Conservation (phyloP, 2,113 vertebrate species). For the Colinus virginianus region DNA sequence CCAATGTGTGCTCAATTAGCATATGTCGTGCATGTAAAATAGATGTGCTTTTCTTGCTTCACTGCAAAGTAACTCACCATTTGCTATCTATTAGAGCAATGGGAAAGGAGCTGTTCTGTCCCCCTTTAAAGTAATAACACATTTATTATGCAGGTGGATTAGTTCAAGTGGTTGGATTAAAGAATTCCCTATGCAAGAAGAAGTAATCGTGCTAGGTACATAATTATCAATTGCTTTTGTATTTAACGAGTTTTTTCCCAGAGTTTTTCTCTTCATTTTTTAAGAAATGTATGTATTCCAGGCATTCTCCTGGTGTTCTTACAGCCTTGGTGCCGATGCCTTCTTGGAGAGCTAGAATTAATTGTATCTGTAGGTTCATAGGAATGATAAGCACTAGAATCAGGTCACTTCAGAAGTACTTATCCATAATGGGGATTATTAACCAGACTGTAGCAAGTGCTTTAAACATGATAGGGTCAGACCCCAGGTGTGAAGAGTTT, state of each 20-base stretch:
- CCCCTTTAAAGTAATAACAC: not conserved
- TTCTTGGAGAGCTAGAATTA: not conserved
- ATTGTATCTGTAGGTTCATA: not conserved
- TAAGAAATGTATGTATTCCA: accelerated
- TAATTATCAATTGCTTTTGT: slow-evolving; percentile 12
- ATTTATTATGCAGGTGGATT: not conserved
- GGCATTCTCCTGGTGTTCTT: not conserved
- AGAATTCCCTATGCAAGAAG: not conserved
- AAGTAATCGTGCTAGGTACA: not conserved
- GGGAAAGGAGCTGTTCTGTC: not conserved
- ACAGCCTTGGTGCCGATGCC: not conserved
- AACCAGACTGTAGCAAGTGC: not conserved
- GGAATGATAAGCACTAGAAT: not conserved
- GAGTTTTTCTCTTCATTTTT: not conserved
- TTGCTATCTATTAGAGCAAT: not conserved
- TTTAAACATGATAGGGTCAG: not conserved
- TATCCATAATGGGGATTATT: not conserved
- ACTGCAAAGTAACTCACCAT: not conserved
- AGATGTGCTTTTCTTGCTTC: not conserved
- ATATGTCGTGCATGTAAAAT: not conserved
- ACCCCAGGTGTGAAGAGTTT: not conserved
- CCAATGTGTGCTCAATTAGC: not conserved
- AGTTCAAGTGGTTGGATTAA: not conserved
- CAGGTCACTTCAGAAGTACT: not conserved
- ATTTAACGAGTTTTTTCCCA: slow-evolving; percentile 1